Conservation (phyloP, 2,888 invertebrate species). For the Ormyrus thymus region DNA sequence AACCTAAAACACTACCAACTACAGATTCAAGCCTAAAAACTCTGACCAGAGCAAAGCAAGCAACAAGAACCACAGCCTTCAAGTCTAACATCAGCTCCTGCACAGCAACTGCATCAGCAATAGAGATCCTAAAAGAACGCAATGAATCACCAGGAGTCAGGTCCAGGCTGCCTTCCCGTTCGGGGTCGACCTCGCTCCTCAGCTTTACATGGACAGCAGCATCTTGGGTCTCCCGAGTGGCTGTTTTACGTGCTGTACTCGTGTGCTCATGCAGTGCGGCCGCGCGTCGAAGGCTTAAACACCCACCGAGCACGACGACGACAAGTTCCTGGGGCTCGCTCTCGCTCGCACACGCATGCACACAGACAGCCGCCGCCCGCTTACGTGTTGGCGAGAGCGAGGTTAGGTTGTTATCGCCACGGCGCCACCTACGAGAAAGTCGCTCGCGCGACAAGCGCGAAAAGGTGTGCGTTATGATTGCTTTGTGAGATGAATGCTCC, state of each 20-base stretch:
- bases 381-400: neutral
- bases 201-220: neutral
- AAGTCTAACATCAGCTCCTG: too few relatives aligned
- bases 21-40: too few relatives aligned
- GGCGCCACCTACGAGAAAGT: too few relatives aligned
- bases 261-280: slow-evolving; percentile 5
- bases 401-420: too few relatives aligned
- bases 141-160: slow-evolving; percentile 41
- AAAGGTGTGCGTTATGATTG: too few relatives aligned
- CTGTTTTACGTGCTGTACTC: too few relatives aligned
- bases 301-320: slow-evolving; percentile 18
- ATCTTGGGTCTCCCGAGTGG: neutral
- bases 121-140: neutral
- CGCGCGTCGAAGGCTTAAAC: neutral
- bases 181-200: slow-evolving; percentile 17
- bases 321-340: neutral
- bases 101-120: too few relatives aligned
- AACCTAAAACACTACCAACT: too few relatives aligned
- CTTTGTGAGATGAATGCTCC: too few relatives aligned
- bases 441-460: too few relatives aligned
- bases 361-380: neutral
- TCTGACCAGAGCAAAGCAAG: too few relatives aligned
- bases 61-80: too few relatives aligned
- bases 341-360: neutral
- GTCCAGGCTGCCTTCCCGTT: slow-evolving; percentile 24